A percentile compares a stretch with the other conserved stretches of the same genome.
Evolutionary conservation across 2,888 invertebrate genomes (phyloP).

Genomic region (Tipula unca): DNA sequence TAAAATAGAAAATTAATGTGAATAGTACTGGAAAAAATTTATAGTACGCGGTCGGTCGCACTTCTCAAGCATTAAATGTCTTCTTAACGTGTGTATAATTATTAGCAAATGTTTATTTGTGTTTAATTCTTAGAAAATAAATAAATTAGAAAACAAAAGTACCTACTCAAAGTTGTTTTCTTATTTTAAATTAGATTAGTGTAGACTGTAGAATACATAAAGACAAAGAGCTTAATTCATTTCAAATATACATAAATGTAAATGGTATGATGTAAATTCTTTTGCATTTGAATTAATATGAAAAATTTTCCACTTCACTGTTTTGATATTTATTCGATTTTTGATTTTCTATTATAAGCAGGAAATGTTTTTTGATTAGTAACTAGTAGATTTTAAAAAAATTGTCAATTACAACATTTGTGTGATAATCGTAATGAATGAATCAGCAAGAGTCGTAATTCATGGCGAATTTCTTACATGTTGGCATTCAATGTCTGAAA

Average conservation of each 20-base stretch:
- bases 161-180: not conserved
- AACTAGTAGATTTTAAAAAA: too few species aligned
- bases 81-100: not conserved
- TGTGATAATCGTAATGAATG: too few species aligned
- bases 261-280: not conserved
- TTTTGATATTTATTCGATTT: not conserved
- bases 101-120: not conserved
- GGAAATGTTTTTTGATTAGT: not conserved
- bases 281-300: not conserved
- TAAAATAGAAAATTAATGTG: not conserved
- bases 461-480: too few species aligned
- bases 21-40: not conserved
- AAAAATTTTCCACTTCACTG: not conserved
- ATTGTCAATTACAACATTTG: too few species aligned
- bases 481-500: too few species aligned
- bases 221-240: not conserved
- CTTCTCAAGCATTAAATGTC: not conserved
- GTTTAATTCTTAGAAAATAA: not conserved
- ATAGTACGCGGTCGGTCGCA: not conserved
- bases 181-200: not conserved
- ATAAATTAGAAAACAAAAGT: not conserved
- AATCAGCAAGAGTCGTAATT: too few species aligned
- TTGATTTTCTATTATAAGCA: not conserved
- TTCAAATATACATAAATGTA: not conserved
- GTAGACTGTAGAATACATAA: not conserved